These are phyloP conservation scores for Boleophthalmus pectinirostris DNA, from an alignment of 2,113 vertebrate species.

Conservation along the genomic window DNA sequence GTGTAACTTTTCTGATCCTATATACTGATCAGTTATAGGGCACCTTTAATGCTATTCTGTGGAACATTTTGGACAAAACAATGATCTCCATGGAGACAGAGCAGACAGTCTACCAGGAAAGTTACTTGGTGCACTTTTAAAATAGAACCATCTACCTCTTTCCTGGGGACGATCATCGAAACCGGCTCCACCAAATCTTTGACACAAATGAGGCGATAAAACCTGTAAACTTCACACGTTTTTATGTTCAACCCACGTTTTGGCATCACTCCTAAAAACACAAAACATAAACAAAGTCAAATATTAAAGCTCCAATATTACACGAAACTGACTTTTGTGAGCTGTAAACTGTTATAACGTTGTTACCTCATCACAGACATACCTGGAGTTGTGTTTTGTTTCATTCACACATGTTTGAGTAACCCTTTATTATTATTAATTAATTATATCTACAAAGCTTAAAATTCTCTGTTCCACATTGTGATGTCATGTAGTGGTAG, in stretches of 20 bases:
- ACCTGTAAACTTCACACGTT: constrained; percentile 91
- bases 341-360: too few species aligned
- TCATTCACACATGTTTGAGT: too few species aligned
- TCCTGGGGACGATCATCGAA: constrained; percentile 91
- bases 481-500: too few species aligned
- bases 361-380: too few species aligned
- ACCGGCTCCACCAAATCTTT: constrained; percentile 88
- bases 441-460: too few species aligned
- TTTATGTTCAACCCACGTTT: constrained; percentile 91
- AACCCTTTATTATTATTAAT: too few species aligned
- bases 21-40: too few species aligned
- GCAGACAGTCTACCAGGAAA: background rate
- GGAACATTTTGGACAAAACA: background rate
- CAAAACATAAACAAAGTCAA: background rate
- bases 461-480: too few species aligned
- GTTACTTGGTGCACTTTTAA: background rate
- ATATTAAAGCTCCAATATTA: too few species aligned
- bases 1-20: too few species aligned
- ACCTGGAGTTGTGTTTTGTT: too few species aligned
- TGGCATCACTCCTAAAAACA: constrained; percentile 85
- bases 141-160: constrained; percentile 44
- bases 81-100: background rate
- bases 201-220: constrained; percentile 87
- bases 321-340: too few species aligned
- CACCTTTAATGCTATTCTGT: background rate